Base-by-base conservation (phyloP, 2,888 invertebrate species). In the Scaptomyza caliginosa region DNA sequence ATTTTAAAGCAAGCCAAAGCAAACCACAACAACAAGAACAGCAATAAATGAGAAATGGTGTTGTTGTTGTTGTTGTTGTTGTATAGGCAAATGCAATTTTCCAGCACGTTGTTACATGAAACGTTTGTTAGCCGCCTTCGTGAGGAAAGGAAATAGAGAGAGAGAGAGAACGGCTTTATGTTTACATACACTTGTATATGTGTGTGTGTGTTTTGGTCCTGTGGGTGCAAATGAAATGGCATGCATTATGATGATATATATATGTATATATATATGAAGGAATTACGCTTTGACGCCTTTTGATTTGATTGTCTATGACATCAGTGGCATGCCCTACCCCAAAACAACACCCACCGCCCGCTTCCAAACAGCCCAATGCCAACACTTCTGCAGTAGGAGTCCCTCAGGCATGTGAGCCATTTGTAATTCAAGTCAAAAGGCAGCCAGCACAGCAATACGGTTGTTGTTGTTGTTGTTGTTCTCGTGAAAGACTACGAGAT, bases 231-330 rank as follows among this genome's bases (percentile, higher is more conserved):
- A 60, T 67, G 74, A 74, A 72, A 76, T 63, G 72, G 63, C 72
- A 67, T 76, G 77, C 72, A 74, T 76, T 71, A 67, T 72, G 57
- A 21, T 28, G 38, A 5, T 6, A 6, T 32, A 4, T 32, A 6
- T 32, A 34, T 32, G 8, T 7, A 7, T 28, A 7, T 28, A 28
- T n/a, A n/a, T 30, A 30, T 30, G 3, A 43, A 55, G 84, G 77
- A 67, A 74, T 67, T 68, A 81, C 49, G 86, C 81, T 82, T 84
- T 82, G 81, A 82, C 81, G 86, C 81, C 86, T 82, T 73, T 80
- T 82, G 86, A 82, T 82, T 82, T 86, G 86, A 82, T 84, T 82
- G 86, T 86, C 86, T 80, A 50, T 83, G 80, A 83, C 80, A 86
- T 58, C 60, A 19, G 59, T 46, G 62, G 52, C 69, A 49, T 48